Percentiles rank a stretch among this genome's conserved stretches.
These are phyloP conservation scores for Oryzias celebensis DNA, from an alignment of 2,113 vertebrate species.

Conservation along the genomic window DNA sequence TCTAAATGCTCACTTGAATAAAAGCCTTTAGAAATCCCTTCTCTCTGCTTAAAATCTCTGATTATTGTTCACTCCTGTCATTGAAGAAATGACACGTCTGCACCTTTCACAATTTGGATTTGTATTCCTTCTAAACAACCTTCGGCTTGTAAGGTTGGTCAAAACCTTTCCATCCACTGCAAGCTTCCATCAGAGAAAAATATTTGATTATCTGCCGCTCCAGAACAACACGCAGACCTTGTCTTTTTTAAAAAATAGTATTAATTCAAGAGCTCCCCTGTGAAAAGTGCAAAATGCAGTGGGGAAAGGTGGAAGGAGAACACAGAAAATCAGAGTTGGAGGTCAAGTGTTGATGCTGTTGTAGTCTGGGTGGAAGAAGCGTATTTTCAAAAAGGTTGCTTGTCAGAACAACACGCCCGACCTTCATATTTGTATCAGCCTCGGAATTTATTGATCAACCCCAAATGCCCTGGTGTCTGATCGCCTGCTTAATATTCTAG, in stretches of 20 bases:
- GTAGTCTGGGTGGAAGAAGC: constrained; percentile 11
- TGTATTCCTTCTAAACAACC: too few species aligned
- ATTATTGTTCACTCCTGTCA: constrained; percentile 25
- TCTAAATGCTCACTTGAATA: too few species aligned
- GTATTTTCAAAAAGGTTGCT: background rate
- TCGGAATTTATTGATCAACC: too few species aligned
- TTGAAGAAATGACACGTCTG: constrained; percentile 11
- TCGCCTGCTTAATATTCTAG: too few species aligned
- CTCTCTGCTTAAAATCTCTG: constrained; percentile 19
- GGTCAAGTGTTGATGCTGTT: constrained; percentile 11
- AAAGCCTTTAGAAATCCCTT: constrained; percentile 17
- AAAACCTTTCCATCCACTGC: too few species aligned
- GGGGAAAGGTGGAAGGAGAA: background rate
- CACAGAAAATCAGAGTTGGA: background rate
- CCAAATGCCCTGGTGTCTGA: too few species aligned
- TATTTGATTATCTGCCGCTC: too few species aligned
- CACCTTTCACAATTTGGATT: constrained; percentile 11
- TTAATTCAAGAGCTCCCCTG: constrained; percentile 15
- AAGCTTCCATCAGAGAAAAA: too few species aligned
- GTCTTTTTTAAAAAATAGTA: constrained; percentile 15
- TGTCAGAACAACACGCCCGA: too few species aligned
- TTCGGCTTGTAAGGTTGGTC: constrained; percentile 8
- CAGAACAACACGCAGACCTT: constrained; percentile 2
- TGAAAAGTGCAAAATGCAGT: constrained; percentile 3
- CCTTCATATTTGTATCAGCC: too few species aligned